A percentile compares a stretch with the other conserved stretches of the same genome.
phyloP scores from a whole-genome alignment of 2,888 invertebrate genomes.

The Scaptomyza cyrtandrae region DNA sequence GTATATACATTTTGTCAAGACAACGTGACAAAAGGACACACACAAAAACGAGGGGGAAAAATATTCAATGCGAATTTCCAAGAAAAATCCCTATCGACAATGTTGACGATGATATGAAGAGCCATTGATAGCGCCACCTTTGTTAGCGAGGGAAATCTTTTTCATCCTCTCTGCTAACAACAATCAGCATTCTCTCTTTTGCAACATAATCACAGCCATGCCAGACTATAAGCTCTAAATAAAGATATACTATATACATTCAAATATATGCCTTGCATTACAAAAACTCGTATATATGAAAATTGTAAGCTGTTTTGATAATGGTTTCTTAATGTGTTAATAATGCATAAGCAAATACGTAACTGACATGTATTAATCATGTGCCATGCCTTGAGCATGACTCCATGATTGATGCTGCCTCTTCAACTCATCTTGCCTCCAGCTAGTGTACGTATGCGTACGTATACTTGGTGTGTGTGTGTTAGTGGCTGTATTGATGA shows the following conservation, averaged over 20 bases:
- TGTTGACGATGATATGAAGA: conserved; percentile 23
- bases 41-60: conserved; percentile 14
- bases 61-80: conserved; percentile 47
- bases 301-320: conserved; percentile 44
- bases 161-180: background rate
- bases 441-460: conserved; percentile 14
- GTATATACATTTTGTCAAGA: conserved; percentile 41
- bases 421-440: conserved; percentile 11
- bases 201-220: conserved; percentile 27
- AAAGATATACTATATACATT: conserved; percentile 29
- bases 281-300: conserved; percentile 11
- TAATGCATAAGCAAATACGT: conserved; percentile 56
- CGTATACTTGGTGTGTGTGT: conserved; percentile 44
- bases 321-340: conserved; percentile 62
- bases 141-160: conserved; percentile 2
- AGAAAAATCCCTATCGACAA: conserved; percentile 42
- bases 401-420: conserved; percentile 58
- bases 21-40: conserved; percentile 46
- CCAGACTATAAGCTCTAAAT: conserved; percentile 12
- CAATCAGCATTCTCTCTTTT: background rate
- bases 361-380: conserved; percentile 63
- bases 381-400: conserved; percentile 25
- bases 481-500: conserved; percentile 48
- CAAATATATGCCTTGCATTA: conserved; percentile 11
- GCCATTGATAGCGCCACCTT: conserved; percentile 19